phyloP scores from a whole-genome alignment of 2,797 vertebrate genomes.

The Podarcis lilfordi region DNA sequence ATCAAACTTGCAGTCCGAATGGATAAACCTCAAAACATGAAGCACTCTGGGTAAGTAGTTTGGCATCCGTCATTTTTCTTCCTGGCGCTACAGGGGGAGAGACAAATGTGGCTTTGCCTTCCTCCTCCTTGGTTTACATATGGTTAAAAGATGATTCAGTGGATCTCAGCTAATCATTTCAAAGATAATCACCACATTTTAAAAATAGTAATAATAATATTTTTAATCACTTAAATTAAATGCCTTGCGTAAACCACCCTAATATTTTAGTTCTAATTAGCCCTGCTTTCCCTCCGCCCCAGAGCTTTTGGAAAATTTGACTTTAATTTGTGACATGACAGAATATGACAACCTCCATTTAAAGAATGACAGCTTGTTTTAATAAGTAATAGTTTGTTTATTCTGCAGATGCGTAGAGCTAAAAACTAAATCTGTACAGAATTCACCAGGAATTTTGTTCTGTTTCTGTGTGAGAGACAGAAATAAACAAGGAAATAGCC shows the following conservation, averaged over 20 bases:
- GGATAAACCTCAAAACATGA: slow-evolving; percentile 99
- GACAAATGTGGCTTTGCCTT: not conserved
- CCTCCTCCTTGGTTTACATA: slow-evolving; percentile 24
- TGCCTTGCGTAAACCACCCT: not conserved
- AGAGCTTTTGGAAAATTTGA: too few species aligned
- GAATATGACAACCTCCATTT: too few species aligned
- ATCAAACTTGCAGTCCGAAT: slow-evolving; percentile 98
- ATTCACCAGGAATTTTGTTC: not conserved
- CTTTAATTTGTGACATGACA: too few species aligned
- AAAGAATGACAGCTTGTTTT: too few species aligned
- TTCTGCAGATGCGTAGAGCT: too few species aligned
- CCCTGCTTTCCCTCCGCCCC: too few species aligned
- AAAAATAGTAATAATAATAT: not conserved
- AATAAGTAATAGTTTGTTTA: too few species aligned
- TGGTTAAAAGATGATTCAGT: slow-evolving; percentile 29
- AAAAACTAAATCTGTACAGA: slow-evolving; percentile 18
- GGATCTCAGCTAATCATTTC: slow-evolving; percentile 20
- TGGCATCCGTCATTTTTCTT: not conserved
- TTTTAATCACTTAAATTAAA: slow-evolving; percentile 13
- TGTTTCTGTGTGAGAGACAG: slow-evolving; percentile 13
- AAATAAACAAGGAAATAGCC: slow-evolving; percentile 18
- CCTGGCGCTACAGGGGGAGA: not conserved
- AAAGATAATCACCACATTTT: slow-evolving; percentile 21
- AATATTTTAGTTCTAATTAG: slow-evolving; percentile 31
- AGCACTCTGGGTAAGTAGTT: slow-evolving; percentile 94